Percentiles rank a stretch among this genome's conserved stretches.
Evolutionary conservation across 2,113 vertebrate genomes (phyloP).

Genomic region (Ptyas mucosa): DNA sequence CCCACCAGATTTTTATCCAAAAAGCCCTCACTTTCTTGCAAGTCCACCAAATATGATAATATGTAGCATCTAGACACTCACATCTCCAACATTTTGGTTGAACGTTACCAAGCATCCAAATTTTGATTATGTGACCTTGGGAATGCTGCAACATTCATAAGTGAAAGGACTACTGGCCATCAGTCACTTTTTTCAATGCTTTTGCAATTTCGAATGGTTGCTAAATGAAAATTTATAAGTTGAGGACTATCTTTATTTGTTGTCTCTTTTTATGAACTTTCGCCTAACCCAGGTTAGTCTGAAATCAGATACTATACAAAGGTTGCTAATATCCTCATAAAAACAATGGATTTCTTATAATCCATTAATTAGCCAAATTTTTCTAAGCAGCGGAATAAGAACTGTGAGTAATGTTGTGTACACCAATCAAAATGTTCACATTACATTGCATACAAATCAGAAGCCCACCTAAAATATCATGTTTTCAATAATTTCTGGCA

Average conservation of each 20-base stretch:
- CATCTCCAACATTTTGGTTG: too few relatives aligned
- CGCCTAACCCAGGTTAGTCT: not conserved
- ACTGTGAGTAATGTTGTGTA: conserved; percentile 3
- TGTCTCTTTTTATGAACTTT: not conserved
- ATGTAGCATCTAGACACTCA: too few relatives aligned
- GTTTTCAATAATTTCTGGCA: conserved; percentile 39
- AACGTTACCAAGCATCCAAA: not conserved
- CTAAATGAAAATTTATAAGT: not conserved
- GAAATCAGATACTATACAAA: not conserved
- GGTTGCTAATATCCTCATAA: not conserved
- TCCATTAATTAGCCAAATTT: conserved; percentile 3
- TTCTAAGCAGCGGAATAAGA: conserved; percentile 34
- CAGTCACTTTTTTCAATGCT: not conserved
- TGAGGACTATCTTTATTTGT: not conserved
- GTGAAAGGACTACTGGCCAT: not conserved
- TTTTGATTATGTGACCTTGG: not conserved
- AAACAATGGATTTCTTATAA: not conserved
- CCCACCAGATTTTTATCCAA: too few relatives aligned
- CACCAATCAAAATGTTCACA: conserved; percentile 45
- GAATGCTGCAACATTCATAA: not conserved
- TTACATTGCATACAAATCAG: conserved; percentile 40
- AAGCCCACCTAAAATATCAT: conserved; percentile 24
- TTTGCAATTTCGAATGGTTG: not conserved
- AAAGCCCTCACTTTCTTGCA: too few relatives aligned
- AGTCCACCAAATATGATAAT: too few relatives aligned